These are phyloP conservation scores for Caenorhabditis brenneri DNA, from an alignment of 1,140 invertebrate species.

Conservation along the genomic window DNA sequence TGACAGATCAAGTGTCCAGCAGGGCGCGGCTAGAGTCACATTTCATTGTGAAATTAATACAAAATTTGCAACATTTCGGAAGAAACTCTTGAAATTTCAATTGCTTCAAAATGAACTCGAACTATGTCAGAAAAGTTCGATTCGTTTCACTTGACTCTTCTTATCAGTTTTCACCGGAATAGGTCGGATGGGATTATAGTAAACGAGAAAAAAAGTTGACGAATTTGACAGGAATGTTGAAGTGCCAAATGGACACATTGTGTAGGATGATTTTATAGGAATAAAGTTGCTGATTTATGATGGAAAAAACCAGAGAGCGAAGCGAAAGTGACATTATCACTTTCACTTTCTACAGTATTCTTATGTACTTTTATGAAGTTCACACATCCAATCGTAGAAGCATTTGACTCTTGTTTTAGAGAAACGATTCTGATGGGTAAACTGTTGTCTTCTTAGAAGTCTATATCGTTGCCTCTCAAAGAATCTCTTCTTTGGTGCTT, in stretches of 20 bases:
- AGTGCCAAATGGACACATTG: not conserved
- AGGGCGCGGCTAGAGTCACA: not conserved
- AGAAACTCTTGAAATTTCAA: no score
- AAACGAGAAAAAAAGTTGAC: not conserved
- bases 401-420: no score
- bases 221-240: not conserved
- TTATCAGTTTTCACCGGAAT: not conserved
- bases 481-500: no score
- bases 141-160: not conserved
- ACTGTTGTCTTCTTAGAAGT: no score
- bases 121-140: not conserved
- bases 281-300: not conserved
- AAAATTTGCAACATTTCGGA: no score
- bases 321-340: no score
- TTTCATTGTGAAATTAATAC: no score
- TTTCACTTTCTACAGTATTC: not conserved
- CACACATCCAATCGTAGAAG: no score
- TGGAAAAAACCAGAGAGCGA: not conserved
- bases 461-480: no score
- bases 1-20: not conserved
- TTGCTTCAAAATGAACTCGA: not conserved
- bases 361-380: not conserved
- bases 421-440: no score
- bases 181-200: slow-evolving; percentile 14
- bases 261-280: not conserved